These are phyloP conservation scores for Calameuta pallipes DNA, from an alignment of 2,888 invertebrate genomes.

Conservation along the genomic window DNA sequence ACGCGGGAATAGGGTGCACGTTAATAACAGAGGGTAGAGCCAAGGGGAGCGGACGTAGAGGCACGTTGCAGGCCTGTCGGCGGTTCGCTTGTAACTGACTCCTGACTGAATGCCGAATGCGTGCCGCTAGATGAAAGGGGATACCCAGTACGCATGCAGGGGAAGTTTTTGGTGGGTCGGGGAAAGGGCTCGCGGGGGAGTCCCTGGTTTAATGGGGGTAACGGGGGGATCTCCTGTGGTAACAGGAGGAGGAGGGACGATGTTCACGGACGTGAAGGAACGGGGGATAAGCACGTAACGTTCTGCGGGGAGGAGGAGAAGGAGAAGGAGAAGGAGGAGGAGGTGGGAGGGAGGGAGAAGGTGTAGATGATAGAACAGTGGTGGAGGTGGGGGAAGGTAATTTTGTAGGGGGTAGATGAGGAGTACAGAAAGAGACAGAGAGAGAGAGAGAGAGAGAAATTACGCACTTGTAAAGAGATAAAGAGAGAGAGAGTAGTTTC, in stretches of 20 bases:
- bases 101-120: slow-evolving; percentile 63
- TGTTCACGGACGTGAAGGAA: slow-evolving; percentile 15
- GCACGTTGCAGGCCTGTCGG: slow-evolving; percentile 55
- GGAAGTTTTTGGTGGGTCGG: slow-evolving; percentile 59
- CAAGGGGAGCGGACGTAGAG: slow-evolving; percentile 20
- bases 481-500: slow-evolving; percentile 18
- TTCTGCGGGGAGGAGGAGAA: slow-evolving; percentile 27
- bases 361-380: slow-evolving; percentile 39
- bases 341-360: slow-evolving; percentile 63
- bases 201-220: slow-evolving; percentile 33
- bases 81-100: slow-evolving; percentile 65
- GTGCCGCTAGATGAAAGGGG: slow-evolving; percentile 62
- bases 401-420: slow-evolving; percentile 19
- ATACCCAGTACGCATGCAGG: slow-evolving; percentile 62
- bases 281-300: slow-evolving; percentile 21
- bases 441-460: too few species aligned
- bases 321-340: slow-evolving; percentile 55
- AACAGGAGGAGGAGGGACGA: slow-evolving; percentile 48
- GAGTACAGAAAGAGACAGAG: slow-evolving; percentile 8
- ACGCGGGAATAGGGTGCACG: slow-evolving; percentile 5
- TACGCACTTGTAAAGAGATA: slow-evolving; percentile 15
- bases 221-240: slow-evolving; percentile 51
- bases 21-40: slow-evolving; percentile 14
- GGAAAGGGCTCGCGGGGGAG: slow-evolving; percentile 26
- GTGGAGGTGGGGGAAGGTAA: slow-evolving; percentile 32